A percentile compares a stretch with the other conserved stretches of the same genome.
These are phyloP conservation scores for Notoglanidium macrostoma DNA, from an alignment of 2,797 vertebrate genomes.

Conservation along the genomic window DNA sequence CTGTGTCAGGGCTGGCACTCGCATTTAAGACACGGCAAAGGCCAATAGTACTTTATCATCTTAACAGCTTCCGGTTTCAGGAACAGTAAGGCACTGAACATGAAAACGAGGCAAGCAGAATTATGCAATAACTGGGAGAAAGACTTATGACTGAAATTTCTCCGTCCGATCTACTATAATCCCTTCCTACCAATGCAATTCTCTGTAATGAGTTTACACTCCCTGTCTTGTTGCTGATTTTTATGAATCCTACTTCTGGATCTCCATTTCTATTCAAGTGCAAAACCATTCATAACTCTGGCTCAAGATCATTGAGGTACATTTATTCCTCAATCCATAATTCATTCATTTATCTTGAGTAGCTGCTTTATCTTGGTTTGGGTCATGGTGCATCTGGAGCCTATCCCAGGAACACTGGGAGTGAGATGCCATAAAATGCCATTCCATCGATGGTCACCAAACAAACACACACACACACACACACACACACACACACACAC, in stretches of 20 bases:
- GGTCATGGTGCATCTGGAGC: background rate
- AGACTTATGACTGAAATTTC: background rate
- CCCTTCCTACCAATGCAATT: background rate
- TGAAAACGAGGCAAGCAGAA: conserved; percentile 5
- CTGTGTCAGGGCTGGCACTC: conserved; percentile 13
- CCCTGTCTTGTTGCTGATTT: background rate
- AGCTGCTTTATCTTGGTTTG: background rate
- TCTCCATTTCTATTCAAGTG: background rate
- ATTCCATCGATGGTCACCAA: background rate
- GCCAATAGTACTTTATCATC: conserved; percentile 38
- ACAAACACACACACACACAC: background rate
- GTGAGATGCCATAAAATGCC: background rate
- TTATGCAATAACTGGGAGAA: conserved; percentile 1
- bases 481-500: no score
- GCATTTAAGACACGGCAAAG: conserved; percentile 10
- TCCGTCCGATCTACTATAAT: background rate
- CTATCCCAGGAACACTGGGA: background rate
- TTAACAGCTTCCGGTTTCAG: conserved; percentile 44
- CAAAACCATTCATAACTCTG: background rate
- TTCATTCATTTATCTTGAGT: conserved; percentile 5
- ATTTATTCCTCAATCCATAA: background rate
- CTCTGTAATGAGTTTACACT: background rate
- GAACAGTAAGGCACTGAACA: background rate
- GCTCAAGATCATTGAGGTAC: background rate
- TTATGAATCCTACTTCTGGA: background rate